Evolutionary conservation across 2,888 invertebrate species (phyloP).

Genomic region (Diarsia brunnea): DNA sequence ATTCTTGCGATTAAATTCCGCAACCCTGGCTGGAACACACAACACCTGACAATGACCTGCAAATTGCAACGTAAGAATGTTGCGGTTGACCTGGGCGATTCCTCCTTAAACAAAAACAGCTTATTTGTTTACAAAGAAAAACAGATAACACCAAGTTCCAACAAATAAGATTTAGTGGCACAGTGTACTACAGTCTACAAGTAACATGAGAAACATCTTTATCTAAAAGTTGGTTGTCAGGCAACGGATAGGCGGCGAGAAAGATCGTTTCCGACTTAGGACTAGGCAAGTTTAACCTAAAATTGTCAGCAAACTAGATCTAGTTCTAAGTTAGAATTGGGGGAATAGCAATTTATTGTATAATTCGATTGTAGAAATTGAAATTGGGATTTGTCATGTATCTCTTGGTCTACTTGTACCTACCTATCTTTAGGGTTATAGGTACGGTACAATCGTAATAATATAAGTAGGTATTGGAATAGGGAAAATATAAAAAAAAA

Average conservation of each 20-base stretch:
- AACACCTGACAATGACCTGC: neutral
- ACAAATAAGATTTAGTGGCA: conserved; percentile 49
- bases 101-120: neutral
- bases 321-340: conserved; percentile 8
- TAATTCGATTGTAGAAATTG: conserved; percentile 11
- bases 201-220: conserved; percentile 60
- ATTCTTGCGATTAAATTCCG: too few species aligned
- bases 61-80: neutral
- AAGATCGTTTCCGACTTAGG: conserved; percentile 57
- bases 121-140: conserved; percentile 32
- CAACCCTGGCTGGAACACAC: too few species aligned
- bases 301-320: conserved; percentile 27
- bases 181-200: conserved; percentile 18
- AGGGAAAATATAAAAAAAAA: neutral
- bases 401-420: neutral
- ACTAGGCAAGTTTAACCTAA: conserved; percentile 46
- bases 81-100: neutral
- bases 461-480: neutral
- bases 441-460: neutral
- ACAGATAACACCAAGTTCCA: conserved; percentile 31
- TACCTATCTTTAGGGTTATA: neutral
- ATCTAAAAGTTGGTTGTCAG: conserved; percentile 59
- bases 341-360: neutral
- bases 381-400: neutral
- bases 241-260: conserved; percentile 52